phyloP scores from a whole-genome alignment of 2,888 invertebrate genomes.

The Imbricaverruca yamaguchii region DNA sequence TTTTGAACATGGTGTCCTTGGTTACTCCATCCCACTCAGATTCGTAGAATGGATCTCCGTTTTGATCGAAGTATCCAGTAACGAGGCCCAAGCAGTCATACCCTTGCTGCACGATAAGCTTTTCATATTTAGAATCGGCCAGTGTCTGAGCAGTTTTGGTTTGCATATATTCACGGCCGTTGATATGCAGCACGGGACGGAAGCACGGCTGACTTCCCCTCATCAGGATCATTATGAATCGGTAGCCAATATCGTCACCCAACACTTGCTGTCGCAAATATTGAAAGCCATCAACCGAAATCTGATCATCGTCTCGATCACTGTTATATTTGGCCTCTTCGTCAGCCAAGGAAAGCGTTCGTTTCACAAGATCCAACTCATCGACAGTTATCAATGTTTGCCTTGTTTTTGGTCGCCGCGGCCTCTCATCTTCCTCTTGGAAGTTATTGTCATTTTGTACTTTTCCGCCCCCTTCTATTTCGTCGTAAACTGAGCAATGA shows the following conservation, averaged over 20 bases:
- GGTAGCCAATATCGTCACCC: neutral
- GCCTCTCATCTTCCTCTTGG: too few species aligned
- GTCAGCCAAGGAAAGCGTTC: neutral
- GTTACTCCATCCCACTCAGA: neutral
- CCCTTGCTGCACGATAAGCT: neutral
- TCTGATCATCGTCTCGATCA: neutral
- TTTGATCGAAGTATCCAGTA: neutral
- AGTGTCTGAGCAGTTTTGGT: neutral
- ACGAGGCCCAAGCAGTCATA: neutral
- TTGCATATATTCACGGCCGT: neutral
- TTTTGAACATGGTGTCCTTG: neutral
- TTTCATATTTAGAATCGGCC: neutral
- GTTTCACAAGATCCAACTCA: neutral
- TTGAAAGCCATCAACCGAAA: neutral
- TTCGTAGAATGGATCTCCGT: constrained; percentile 1
- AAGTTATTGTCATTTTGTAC: neutral
- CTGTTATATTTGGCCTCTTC: neutral
- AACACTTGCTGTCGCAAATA: neutral
- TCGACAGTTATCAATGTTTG: neutral
- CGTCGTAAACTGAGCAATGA: neutral
- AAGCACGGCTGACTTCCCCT: neutral
- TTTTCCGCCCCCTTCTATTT: neutral
- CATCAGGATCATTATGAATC: neutral
- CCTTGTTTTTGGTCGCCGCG: neutral
- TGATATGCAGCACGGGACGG: neutral